These are phyloP conservation scores for Corydoras maculifer DNA, from an alignment of 2,113 vertebrate species.

Conservation along the genomic window DNA sequence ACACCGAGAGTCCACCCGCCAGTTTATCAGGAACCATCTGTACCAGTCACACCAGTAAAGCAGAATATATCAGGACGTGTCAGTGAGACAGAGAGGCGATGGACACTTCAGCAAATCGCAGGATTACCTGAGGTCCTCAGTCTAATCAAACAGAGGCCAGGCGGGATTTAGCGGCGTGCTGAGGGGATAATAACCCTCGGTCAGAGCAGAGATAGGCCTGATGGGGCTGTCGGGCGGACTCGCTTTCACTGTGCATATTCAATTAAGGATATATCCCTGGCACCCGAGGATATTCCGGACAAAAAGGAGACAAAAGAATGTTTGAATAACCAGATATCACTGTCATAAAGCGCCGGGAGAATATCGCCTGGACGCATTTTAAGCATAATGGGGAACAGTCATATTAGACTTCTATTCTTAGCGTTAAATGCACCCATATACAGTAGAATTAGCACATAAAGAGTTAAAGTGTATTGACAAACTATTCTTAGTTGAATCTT, in stretches of 20 bases:
- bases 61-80: slow-evolving; percentile 65
- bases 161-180: slow-evolving; percentile 78
- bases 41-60: slow-evolving; percentile 69
- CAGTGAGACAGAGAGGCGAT: slow-evolving; percentile 63
- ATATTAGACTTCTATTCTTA: background rate
- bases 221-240: slow-evolving; percentile 68
- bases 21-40: slow-evolving; percentile 65
- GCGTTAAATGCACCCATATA: slow-evolving; percentile 12
- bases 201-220: slow-evolving; percentile 61
- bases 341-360: slow-evolving; percentile 13
- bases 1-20: slow-evolving; percentile 37
- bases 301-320: slow-evolving; percentile 32
- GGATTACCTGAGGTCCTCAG: slow-evolving; percentile 89
- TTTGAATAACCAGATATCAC: slow-evolving; percentile 28
- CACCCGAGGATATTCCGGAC: slow-evolving; percentile 24
- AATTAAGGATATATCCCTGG: slow-evolving; percentile 33
- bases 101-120: slow-evolving; percentile 86
- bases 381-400: slow-evolving; percentile 14
- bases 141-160: slow-evolving; percentile 94
- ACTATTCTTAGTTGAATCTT: too few species aligned
- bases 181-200: slow-evolving; percentile 78
- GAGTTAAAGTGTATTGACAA: too few species aligned
- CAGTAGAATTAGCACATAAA: background rate
- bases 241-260: slow-evolving; percentile 49
- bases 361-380: slow-evolving; percentile 7